Percentiles rank a stretch among this genome's conserved stretches.
Conservation (phyloP, 1,140 invertebrate genomes). For the Doryteuthis pealeii region DNA sequence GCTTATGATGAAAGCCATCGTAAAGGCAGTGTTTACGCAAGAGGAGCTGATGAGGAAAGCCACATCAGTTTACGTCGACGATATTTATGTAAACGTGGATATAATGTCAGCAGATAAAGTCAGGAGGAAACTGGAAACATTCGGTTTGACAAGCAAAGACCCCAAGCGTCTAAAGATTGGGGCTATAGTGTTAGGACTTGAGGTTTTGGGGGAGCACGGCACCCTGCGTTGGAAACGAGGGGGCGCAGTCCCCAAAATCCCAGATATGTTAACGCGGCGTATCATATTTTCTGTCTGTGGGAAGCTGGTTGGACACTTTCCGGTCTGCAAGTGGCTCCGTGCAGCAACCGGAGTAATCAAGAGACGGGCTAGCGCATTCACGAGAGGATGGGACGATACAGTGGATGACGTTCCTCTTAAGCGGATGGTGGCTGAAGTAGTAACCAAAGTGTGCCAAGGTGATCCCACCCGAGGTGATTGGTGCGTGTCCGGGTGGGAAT, state of each 20-base stretch:
- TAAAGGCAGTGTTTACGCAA: neutral
- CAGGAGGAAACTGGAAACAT: neutral
- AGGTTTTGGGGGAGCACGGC: no score
- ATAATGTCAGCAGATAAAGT: neutral
- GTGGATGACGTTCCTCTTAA: neutral
- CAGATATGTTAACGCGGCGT: no score
- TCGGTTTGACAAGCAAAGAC: neutral
- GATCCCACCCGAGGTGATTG: neutral
- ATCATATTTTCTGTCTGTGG: no score
- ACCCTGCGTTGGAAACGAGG: no score
- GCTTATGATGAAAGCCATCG: neutral
- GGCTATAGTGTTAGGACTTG: no score
- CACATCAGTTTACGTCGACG: neutral
- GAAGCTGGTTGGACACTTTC: no score
- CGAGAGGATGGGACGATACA: neutral
- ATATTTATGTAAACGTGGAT: neutral
- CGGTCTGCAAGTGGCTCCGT: neutral
- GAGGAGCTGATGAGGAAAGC: neutral
- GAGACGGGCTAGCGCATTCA: neutral
- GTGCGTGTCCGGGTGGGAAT: neutral
- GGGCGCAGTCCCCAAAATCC: no score
- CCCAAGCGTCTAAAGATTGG: no score
- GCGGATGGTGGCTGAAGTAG: neutral
- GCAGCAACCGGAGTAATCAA: neutral
- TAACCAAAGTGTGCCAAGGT: neutral